These are phyloP conservation scores for Galagoides demidoff DNA, from an alignment of 2,797 vertebrate species.

Conservation along the genomic window DNA sequence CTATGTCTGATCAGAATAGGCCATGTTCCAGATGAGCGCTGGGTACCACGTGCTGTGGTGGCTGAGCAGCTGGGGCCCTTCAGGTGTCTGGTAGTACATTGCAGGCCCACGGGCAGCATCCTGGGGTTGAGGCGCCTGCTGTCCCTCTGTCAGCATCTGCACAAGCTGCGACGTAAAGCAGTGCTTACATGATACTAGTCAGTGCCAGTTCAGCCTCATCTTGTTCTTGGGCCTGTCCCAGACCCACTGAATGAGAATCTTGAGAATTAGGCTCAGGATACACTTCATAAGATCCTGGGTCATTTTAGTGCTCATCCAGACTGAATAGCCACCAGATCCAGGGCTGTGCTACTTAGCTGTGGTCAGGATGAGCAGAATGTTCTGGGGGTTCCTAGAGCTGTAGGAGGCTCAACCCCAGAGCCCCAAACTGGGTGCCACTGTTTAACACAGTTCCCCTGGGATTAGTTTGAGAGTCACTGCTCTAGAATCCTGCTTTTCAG, in stretches of 20 bases:
- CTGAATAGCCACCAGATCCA: background rate
- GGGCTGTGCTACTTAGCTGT: background rate
- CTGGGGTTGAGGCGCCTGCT: background rate
- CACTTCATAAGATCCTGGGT: fast-evolving
- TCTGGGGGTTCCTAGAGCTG: background rate
- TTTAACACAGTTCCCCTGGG: background rate
- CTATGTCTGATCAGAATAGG: fast-evolving
- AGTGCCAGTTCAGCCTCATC: background rate
- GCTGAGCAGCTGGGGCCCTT: background rate
- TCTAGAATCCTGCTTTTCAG: background rate
- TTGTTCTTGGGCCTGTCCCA: background rate
- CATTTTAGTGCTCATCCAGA: no score
- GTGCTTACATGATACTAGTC: fast-evolving
- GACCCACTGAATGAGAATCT: background rate
- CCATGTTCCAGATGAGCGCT: fast-evolving
- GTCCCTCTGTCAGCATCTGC: background rate
- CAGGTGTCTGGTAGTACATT: fast-evolving
- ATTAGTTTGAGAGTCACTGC: background rate
- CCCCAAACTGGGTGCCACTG: background rate
- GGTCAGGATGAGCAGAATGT: background rate
- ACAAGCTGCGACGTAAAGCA: background rate
- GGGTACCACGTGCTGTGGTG: background rate
- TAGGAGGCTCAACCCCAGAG: background rate
- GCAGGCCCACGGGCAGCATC: fast-evolving
- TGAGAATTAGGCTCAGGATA: background rate